A percentile compares a stretch with the other conserved stretches of the same genome.
Conservation (phyloP, 2,888 invertebrate genomes). For the Osmoderma eremita region DNA sequence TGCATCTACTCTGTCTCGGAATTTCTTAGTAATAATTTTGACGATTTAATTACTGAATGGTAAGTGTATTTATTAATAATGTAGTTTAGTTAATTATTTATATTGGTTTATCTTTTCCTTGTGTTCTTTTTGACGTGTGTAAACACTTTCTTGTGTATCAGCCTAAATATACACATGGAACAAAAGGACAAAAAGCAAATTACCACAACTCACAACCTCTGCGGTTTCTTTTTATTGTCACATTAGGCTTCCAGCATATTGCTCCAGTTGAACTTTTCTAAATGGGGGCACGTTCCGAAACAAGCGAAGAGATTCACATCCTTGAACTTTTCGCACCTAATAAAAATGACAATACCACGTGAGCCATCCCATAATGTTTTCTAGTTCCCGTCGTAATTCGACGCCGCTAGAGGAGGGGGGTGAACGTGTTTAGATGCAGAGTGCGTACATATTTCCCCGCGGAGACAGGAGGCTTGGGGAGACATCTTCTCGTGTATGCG, state of each 20-base stretch:
- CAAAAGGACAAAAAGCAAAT: no score
- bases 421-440: conserved; percentile 20
- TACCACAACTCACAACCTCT: no score
- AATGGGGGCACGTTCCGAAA: conserved; percentile 18
- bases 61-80: no score
- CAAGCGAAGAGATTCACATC: conserved; percentile 22
- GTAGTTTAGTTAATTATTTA: no score
- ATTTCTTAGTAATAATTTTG: no score
- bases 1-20: no score
- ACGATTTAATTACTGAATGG: no score
- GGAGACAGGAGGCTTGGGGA: conserved; percentile 11
- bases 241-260: conserved; percentile 1
- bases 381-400: conserved; percentile 19
- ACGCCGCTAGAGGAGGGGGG: conserved; percentile 14
- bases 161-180: no score
- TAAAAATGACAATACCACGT: conserved; percentile 31
- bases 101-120: no score
- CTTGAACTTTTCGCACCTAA: conserved; percentile 32
- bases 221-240: no score
- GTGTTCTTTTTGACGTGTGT: no score
- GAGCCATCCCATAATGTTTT: conserved; percentile 21
- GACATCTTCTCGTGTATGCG: conserved; percentile 22
- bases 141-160: no score
- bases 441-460: conserved; percentile 16
- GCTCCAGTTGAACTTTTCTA: conserved; percentile 2